Evolutionary conservation across 2,888 invertebrate genomes (phyloP).

Genomic region (Drosophila eohydei): DNA sequence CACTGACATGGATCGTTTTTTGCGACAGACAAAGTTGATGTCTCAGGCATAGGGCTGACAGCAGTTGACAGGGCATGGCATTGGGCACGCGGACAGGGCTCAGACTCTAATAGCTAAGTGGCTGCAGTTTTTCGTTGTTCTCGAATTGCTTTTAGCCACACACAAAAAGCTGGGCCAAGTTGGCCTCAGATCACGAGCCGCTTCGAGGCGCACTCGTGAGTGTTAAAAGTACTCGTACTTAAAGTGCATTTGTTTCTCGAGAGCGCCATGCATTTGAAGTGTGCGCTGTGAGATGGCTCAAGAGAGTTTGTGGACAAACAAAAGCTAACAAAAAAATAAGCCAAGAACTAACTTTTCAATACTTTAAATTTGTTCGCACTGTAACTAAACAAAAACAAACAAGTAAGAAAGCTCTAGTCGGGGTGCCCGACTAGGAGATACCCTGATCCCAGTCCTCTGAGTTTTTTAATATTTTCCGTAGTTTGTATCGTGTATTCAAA

Average conservation of each 20-base stretch:
- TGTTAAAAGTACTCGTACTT: slow-evolving; percentile 66
- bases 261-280: slow-evolving; percentile 49
- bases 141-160: slow-evolving; percentile 60
- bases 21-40: neutral
- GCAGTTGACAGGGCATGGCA: slow-evolving; percentile 15
- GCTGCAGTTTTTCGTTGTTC: slow-evolving; percentile 53
- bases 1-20: neutral
- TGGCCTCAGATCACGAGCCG: slow-evolving; percentile 64
- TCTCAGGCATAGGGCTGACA: neutral
- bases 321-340: slow-evolving; percentile 32
- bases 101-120: slow-evolving; percentile 41
- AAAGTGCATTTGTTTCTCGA: slow-evolving; percentile 60
- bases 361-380: slow-evolving; percentile 35
- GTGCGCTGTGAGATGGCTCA: slow-evolving; percentile 36
- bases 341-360: slow-evolving; percentile 41
- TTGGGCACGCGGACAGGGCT: slow-evolving; percentile 29
- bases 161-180: slow-evolving; percentile 55
- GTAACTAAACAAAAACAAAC: slow-evolving; percentile 12
- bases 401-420: no score
- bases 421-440: no score
- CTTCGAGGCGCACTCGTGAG: slow-evolving; percentile 55
- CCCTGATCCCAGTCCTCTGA: no score
- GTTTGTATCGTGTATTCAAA: no score
- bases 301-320: slow-evolving; percentile 57
- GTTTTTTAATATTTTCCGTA: no score